Base-by-base conservation (phyloP, 2,113 vertebrate genomes). In the Seriola aureovittata region DNA sequence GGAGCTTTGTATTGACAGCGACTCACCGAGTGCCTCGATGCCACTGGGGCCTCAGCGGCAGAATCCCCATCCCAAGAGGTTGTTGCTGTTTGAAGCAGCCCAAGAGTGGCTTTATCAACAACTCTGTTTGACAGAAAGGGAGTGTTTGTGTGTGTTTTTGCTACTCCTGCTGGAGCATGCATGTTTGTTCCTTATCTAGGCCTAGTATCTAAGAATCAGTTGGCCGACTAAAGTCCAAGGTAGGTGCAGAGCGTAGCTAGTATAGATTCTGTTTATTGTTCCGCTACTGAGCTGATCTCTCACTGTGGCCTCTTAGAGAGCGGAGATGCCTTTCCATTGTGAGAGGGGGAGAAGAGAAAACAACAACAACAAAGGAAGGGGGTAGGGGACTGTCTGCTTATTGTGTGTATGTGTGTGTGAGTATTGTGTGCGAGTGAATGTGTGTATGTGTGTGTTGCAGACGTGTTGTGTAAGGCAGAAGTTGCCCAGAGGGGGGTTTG, bases 281-380 rank as follows among this genome's bases (percentile, higher is more conserved):
- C 81, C 3, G 32, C 82, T 78, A 36, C 57, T 55, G 76, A 90
- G 79, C 71, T 55, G 79, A 92, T 87, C 78, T 85, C 78, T 88
- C 55, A 55, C 68, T 90, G 89, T 38, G 88, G 90, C 85, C 87
- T 92, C 85, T 90, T 44, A 78, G 82, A 82, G 85, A 91, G 83
- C 78, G 75, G 91, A 89, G 85, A 90, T 91, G 88, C 86, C 86
- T 90, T 85, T 88, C 85, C 72, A 85, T 90, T 93, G 91, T 85
- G 74, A 84, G 78, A 66, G 78, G 84, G 84, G 82, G 70, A 62
- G 82, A 75, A 40, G 77, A 85, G 86, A 90, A 87, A 89, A 92
- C 86, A 92, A 92, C 90, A 91, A 92, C 92, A 93, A 93, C 84
- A 91, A 88, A 86, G 88, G 78, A 88, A 87, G 91, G 90, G 93